A percentile compares a stretch with the other conserved stretches of the same genome.
These are phyloP conservation scores for Orthosia incerta DNA, from an alignment of 2,888 invertebrate species.

Conservation along the genomic window DNA sequence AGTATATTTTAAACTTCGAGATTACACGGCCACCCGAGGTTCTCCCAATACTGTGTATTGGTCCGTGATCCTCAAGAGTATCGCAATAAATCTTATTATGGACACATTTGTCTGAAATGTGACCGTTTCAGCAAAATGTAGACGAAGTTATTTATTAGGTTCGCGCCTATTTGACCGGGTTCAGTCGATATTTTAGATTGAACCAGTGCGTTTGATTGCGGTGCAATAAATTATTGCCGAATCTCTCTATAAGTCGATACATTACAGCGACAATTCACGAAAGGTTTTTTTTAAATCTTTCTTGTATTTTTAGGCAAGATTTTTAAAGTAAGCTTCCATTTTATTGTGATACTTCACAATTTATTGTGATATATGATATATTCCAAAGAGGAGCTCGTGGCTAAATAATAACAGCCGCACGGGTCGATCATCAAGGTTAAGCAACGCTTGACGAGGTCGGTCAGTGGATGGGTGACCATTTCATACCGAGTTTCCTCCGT, in stretches of 20 bases:
- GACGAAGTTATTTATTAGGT: slow-evolving; percentile 41
- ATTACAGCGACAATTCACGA: background rate
- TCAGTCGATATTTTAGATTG: slow-evolving; percentile 35
- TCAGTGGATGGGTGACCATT: no score
- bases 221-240: slow-evolving; percentile 31
- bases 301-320: background rate
- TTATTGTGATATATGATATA: no score
- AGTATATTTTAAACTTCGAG: background rate
- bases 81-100: slow-evolving; percentile 31
- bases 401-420: no score
- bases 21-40: background rate
- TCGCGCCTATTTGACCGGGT: slow-evolving; percentile 20
- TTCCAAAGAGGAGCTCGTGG: no score
- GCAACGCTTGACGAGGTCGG: no score
- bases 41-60: background rate
- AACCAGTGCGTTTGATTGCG: slow-evolving; percentile 44
- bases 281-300: background rate
- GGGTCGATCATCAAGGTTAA: no score
- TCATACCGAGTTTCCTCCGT: no score
- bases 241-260: background rate
- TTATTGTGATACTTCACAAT: background rate
- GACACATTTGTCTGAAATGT: slow-evolving; percentile 39
- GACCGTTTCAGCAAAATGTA: slow-evolving; percentile 20
- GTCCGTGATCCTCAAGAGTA: slow-evolving; percentile 10
- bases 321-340: background rate